Conservation (phyloP, 2,888 invertebrate genomes). For the Erpobdella octoculata region DNA sequence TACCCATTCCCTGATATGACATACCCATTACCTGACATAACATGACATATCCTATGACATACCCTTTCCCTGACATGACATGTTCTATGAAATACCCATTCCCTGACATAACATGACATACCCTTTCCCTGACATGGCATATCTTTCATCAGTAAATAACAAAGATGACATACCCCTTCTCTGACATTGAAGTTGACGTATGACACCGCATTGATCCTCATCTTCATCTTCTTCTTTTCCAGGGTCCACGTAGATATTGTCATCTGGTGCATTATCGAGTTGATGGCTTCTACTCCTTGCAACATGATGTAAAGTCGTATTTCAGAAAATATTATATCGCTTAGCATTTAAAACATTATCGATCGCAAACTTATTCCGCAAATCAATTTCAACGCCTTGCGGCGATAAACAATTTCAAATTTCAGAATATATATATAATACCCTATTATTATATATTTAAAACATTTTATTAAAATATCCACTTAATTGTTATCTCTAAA, state of each 20-base stretch:
- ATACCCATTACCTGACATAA: too few relatives aligned
- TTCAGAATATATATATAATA: too few relatives aligned
- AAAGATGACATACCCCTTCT: conserved; percentile 53
- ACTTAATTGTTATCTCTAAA: too few relatives aligned
- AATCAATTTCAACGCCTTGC: not conserved
- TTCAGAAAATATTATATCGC: too few relatives aligned
- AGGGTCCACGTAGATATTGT: conserved; percentile 53
- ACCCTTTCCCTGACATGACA: not conserved
- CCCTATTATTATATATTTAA: too few relatives aligned
- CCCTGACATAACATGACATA: not conserved
- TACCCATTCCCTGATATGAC: too few relatives aligned
- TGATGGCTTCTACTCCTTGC: conserved; percentile 25
- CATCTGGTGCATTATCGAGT: conserved; percentile 46
- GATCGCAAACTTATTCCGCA: too few relatives aligned
- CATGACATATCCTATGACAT: too few relatives aligned
- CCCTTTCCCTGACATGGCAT: not conserved
- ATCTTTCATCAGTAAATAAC: too few relatives aligned
- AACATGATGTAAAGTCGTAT: not conserved
- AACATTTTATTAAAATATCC: too few relatives aligned
- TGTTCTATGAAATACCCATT: not conserved
- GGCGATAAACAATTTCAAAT: too few relatives aligned
- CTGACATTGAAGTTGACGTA: conserved; percentile 56
- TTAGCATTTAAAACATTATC: too few relatives aligned
- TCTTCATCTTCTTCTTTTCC: conserved; percentile 48
- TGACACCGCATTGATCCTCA: conserved; percentile 54